Evolutionary conservation across 2,797 vertebrate genomes (phyloP).

Genomic region (Pangasius larnaudii): DNA sequence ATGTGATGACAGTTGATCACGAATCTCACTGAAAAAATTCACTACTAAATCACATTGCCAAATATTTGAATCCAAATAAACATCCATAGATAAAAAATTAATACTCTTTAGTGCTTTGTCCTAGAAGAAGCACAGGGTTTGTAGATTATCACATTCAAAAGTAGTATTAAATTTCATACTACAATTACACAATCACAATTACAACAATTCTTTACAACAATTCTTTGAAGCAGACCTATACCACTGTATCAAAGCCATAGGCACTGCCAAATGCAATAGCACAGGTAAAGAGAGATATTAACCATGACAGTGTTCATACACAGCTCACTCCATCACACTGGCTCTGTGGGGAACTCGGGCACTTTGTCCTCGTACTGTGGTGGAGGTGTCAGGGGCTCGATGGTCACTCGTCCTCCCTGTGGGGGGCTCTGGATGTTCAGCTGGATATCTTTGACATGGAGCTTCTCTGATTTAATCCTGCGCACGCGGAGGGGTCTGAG

Average conservation of each 20-base stretch:
- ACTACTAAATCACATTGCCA: neutral
- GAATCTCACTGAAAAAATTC: neutral
- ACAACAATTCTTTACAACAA: neutral
- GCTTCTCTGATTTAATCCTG: conserved; percentile 95
- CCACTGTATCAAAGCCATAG: neutral
- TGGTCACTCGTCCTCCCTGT: conserved; percentile 72
- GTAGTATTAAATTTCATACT: conserved; percentile 1
- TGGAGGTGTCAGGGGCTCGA: conserved; percentile 93
- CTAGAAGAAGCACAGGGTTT: neutral
- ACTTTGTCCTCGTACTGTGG: conserved; percentile 85
- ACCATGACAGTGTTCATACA: neutral
- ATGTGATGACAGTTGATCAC: neutral
- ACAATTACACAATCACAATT: neutral
- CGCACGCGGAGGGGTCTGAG: conserved; percentile 87
- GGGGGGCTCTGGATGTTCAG: conserved; percentile 81
- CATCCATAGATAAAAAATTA: neutral
- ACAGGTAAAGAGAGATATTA: neutral
- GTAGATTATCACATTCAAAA: neutral
- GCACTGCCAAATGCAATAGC: neutral
- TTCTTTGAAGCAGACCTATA: conserved; percentile 1
- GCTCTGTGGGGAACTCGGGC: conserved; percentile 61
- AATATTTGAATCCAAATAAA: conserved; percentile 3
- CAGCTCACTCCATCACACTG: neutral
- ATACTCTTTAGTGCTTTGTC: neutral
- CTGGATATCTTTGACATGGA: conserved; percentile 90